phyloP scores from a whole-genome alignment of 2,888 invertebrate genomes.

The Troides aeacus region DNA sequence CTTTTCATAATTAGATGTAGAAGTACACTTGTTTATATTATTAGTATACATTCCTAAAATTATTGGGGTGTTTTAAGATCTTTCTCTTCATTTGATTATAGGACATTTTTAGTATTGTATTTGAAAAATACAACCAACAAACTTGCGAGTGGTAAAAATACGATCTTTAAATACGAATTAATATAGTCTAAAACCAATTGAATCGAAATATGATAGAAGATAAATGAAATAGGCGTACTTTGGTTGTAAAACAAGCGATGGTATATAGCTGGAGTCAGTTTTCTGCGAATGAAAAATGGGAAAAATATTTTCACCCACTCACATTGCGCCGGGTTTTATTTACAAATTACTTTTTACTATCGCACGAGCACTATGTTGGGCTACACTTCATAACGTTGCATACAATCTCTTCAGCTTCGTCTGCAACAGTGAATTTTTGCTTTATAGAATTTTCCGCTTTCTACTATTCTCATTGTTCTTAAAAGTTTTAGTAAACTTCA shows the following conservation, averaged over 20 bases:
- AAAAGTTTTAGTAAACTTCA: not conserved
- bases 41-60: too few species aligned
- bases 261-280: not conserved
- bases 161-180: not conserved
- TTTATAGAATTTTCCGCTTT: conserved; percentile 2
- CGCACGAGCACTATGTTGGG: conserved; percentile 3
- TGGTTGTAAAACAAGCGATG: not conserved
- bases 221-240: conserved; percentile 2
- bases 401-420: conserved; percentile 4
- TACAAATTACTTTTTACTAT: conserved; percentile 7
- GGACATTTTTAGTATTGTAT: too few species aligned
- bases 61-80: too few species aligned
- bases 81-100: too few species aligned
- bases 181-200: not conserved
- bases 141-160: too few species aligned
- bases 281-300: not conserved
- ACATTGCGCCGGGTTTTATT: conserved; percentile 1
- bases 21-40: too few species aligned
- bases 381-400: conserved; percentile 7
- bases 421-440: conserved; percentile 3
- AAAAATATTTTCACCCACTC: not conserved
- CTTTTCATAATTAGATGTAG: too few species aligned
- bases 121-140: too few species aligned
- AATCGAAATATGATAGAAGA: conserved; percentile 5
- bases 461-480: not conserved